These are phyloP conservation scores for Aphidius colemani DNA, from an alignment of 2,888 invertebrate species.

Conservation along the genomic window DNA sequence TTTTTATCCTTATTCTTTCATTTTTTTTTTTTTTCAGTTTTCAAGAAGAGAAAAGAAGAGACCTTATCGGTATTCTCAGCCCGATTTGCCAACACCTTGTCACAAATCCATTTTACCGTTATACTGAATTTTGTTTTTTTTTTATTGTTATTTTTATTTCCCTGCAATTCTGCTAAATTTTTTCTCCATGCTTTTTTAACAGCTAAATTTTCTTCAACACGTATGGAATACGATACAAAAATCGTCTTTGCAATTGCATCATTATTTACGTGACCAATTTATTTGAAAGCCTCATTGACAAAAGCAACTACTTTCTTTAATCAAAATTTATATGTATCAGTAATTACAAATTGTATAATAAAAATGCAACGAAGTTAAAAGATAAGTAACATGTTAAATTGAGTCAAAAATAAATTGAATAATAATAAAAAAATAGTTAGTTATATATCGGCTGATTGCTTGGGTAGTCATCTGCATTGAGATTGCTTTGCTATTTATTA, in stretches of 20 bases:
- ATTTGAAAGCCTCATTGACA: too few species aligned
- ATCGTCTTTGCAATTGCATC: conserved; percentile 11
- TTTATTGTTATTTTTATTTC: conserved; percentile 25
- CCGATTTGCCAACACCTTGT: conserved; percentile 53
- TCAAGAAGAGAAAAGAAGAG: conserved; percentile 20
- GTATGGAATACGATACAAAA: conserved; percentile 26
- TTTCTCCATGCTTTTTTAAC: neutral
- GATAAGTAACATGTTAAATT: conserved; percentile 2
- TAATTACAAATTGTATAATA: too few species aligned
- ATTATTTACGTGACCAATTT: neutral
- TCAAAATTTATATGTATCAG: too few species aligned
- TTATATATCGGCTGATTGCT: conserved; percentile 40
- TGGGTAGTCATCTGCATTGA: conserved; percentile 54
- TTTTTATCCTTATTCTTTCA: conserved; percentile 25
- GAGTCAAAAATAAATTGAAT: conserved; percentile 19
- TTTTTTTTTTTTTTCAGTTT: conserved; percentile 28
- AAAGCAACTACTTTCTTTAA: too few species aligned
- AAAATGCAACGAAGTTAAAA: too few species aligned
- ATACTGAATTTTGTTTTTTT: conserved; percentile 8
- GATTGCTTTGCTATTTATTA: conserved; percentile 46
- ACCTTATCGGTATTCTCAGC: conserved; percentile 55
- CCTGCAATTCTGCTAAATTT: neutral
- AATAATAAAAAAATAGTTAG: conserved; percentile 26
- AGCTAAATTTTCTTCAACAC: too few species aligned
- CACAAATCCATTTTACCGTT: conserved; percentile 56